Conservation (phyloP, 2,888 invertebrate species). For the Acrobeloides nanus region DNA sequence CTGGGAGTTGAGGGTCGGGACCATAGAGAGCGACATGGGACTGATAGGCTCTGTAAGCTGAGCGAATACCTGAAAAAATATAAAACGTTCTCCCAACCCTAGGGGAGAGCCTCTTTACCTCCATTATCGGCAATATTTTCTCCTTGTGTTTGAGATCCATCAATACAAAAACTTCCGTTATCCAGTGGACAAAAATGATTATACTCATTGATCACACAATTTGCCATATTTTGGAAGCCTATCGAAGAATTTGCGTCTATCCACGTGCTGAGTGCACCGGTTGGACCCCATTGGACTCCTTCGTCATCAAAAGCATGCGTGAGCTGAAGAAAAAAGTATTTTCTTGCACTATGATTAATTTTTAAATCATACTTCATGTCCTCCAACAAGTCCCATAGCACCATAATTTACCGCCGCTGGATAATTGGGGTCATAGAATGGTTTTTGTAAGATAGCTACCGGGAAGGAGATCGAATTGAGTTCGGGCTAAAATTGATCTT, state of each 20-base stretch:
- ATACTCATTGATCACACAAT: conserved; percentile 26
- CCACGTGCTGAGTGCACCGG: conserved; percentile 24
- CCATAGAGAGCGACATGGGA: conserved; percentile 35
- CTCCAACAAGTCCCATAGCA: conserved; percentile 85
- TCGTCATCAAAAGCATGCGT: conserved; percentile 26
- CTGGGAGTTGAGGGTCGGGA: conserved; percentile 40
- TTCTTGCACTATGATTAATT: conserved; percentile 58
- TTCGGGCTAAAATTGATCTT: conserved; percentile 29
- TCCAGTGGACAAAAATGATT: too few species aligned
- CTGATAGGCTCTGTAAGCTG: conserved; percentile 41
- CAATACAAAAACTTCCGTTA: too few species aligned
- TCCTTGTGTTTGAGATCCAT: conserved; percentile 54
- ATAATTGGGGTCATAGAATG: conserved; percentile 42
- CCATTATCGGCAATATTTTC: conserved; percentile 62
- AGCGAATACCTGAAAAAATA: conserved; percentile 54
- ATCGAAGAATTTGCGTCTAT: conserved; percentile 20
- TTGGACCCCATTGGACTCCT: conserved; percentile 29
- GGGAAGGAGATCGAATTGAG: conserved; percentile 49
- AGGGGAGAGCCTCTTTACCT: conserved; percentile 46
- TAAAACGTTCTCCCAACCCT: too few species aligned
- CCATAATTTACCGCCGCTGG: conserved; percentile 64
- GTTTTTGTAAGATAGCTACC: conserved; percentile 39
- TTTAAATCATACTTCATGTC: too few species aligned
- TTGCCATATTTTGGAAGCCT: conserved; percentile 28
- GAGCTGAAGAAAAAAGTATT: too few species aligned